Evolutionary conservation across 2,797 vertebrate genomes (phyloP).

Genomic region (Danio tinwini): DNA sequence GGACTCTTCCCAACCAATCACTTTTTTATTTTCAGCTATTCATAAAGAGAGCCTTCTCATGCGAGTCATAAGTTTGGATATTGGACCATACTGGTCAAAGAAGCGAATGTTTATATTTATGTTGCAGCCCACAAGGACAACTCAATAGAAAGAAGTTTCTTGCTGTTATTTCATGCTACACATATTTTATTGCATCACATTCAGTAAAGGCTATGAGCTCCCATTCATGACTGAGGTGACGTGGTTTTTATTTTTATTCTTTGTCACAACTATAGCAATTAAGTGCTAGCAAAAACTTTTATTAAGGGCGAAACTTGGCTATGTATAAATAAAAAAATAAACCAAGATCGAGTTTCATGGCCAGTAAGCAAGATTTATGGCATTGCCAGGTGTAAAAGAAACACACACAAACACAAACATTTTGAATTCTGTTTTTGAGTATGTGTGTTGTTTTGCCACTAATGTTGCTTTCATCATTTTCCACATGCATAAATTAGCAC

Average conservation of each 20-base stretch:
- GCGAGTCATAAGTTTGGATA: not conserved
- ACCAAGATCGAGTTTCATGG: not conserved
- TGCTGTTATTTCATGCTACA: constrained; percentile 16
- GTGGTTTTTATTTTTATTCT: not conserved
- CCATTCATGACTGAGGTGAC: not conserved
- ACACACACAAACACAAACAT: no score
- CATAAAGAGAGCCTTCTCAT: not conserved
- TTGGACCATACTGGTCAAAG: not conserved
- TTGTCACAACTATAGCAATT: not conserved
- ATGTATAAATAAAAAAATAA: not conserved
- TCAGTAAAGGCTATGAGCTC: not conserved
- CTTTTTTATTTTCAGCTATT: not conserved
- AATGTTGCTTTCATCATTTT: constrained; percentile 25
- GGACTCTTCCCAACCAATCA: not conserved
- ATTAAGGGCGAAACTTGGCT: not conserved
- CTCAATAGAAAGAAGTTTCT: not conserved
- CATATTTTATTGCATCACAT: constrained; percentile 25
- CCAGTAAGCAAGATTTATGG: constrained; percentile 6
- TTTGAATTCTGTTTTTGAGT: not conserved
- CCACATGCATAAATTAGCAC: constrained; percentile 27
- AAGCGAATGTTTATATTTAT: constrained; percentile 1
- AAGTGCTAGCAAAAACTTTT: not conserved
- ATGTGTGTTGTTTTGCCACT: constrained; percentile 15
- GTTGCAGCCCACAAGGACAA: constrained; percentile 7
- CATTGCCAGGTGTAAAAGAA: constrained; percentile 3